Evolutionary conservation across 2,797 vertebrate species (phyloP).

Genomic region (Macrochelys suwanniensis): DNA sequence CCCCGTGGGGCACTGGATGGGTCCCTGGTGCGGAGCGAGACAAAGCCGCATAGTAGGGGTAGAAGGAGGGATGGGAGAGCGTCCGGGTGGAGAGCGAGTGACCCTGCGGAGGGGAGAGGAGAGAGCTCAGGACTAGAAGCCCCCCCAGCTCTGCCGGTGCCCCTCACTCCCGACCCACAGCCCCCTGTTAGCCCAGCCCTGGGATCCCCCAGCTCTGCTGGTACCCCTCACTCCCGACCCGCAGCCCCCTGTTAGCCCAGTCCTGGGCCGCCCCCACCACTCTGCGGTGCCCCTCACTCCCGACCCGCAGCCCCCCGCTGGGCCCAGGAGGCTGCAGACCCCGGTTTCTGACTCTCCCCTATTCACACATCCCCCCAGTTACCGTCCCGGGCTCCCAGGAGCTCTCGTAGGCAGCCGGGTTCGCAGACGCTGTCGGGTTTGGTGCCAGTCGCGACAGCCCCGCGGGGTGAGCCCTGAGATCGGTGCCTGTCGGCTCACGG

Average conservation of each 20-base stretch:
- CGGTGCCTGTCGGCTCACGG: neutral
- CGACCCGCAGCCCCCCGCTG: too few relatives aligned
- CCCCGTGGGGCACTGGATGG: neutral
- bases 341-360: neutral
- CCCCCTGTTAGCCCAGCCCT: accelerated
- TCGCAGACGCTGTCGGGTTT: neutral
- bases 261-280: too few relatives aligned
- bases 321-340: neutral
- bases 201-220: too few relatives aligned
- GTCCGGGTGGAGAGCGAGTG: neutral
- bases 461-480: neutral
- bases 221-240: neutral
- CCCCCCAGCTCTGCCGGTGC: neutral
- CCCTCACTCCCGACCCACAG: neutral
- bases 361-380: neutral
- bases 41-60: neutral
- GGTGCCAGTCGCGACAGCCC: neutral
- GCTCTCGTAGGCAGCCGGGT: neutral
- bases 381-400: neutral
- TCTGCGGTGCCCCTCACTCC: neutral
- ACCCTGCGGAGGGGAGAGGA: neutral
- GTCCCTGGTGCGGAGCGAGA: neutral
- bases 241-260: neutral
- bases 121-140: neutral
- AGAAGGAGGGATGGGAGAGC: neutral